Base-by-base conservation (phyloP, 2,797 vertebrate species). In the Enteromius radiatus region DNA sequence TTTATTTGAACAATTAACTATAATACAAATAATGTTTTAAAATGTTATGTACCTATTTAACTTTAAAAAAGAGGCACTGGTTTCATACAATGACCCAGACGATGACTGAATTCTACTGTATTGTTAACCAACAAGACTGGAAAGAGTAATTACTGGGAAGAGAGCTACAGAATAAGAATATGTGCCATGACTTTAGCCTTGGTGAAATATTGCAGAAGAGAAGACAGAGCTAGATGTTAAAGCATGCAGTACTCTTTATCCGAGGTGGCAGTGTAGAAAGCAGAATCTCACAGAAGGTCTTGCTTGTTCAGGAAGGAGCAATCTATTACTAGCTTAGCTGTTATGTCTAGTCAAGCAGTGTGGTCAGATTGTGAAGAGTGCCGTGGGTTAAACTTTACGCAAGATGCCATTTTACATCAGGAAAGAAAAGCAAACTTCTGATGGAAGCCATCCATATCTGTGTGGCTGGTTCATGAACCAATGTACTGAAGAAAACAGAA, bases 361-460 rank as follows among this genome's bases (percentile, higher is more conserved):
- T 83, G 41, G 54, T 81, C 80, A 78, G 80, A 82, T 59, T 26
- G 49, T 19, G 6, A 84, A 85, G 87, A 83, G 33, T 26, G 71
- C 36, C 23, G 68, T 45, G 83, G 83, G 85, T 85, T 88, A 86
- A 84, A 78, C 70, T 17, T 67, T 3, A 76, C 28, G 21, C 36
- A 41, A 76, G 74, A 71, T 36, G 41, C 17, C 26, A n/a, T 67
- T 73, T 63, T 63, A 63, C 33, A 73, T 78, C 73, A 8, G 9
- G 79, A 81, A 69, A 82, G 56, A 23, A 74, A 81, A 84, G 84
- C 80, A 86, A 64, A 59, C 75, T 41, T 86, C 38, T 74, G 67
- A 81, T 76, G 70, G 80, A 71, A 43, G 17, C 21, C 19, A 64
- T 85, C 78, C 75, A 63, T 70, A 82, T 86, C 87, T 85, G 87